These are phyloP conservation scores for Mormyrops boulengeri DNA, from an alignment of 2,797 vertebrate species.

Conservation along the genomic window DNA sequence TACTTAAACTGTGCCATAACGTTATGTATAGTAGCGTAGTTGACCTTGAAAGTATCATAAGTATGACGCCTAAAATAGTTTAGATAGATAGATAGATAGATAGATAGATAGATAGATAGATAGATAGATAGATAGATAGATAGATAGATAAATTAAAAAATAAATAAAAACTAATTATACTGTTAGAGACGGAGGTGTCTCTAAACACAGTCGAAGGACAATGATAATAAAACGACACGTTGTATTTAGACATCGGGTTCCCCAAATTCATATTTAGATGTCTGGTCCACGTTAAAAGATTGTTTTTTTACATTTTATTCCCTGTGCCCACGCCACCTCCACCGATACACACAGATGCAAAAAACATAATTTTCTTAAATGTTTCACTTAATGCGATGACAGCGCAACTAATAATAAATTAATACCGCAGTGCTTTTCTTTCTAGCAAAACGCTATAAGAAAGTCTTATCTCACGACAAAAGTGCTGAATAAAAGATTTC, in stretches of 20 bases:
- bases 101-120: not conserved
- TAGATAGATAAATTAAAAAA: not conserved
- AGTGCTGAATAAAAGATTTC: not conserved
- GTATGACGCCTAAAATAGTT: not conserved
- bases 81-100: not conserved
- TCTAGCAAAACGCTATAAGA: not conserved
- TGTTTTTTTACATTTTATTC: not conserved
- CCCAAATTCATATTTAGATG: not conserved
- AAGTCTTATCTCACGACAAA: not conserved
- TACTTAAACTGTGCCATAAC: not conserved
- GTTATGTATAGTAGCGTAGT: not conserved
- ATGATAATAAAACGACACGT: not conserved
- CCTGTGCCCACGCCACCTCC: not conserved
- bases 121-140: not conserved
- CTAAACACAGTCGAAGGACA: not conserved
- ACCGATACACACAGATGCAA: not conserved
- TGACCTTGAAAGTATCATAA: not conserved
- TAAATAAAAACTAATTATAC: not conserved
- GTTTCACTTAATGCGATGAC: not conserved
- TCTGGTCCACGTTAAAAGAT: not conserved
- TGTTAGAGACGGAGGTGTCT: not conserved
- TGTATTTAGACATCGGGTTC: not conserved
- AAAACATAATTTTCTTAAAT: not conserved
- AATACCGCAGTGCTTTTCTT: not conserved
- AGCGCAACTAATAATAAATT: not conserved